A percentile compares a stretch with the other conserved stretches of the same genome.
These are phyloP conservation scores for Percopsis transmontana DNA, from an alignment of 2,113 vertebrate genomes.

Conservation along the genomic window DNA sequence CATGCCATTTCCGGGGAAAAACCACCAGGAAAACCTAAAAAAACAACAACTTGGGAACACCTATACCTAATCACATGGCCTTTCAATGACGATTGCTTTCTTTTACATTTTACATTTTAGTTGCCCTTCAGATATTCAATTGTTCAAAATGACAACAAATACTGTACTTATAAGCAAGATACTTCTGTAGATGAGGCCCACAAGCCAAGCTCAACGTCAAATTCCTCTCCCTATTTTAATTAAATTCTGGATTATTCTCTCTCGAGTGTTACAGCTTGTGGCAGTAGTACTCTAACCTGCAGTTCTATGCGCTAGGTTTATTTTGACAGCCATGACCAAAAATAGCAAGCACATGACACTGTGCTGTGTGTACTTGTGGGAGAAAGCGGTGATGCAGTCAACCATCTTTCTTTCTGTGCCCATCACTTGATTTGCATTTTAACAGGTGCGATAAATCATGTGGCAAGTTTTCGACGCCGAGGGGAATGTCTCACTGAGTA, in stretches of 20 bases:
- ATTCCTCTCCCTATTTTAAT: constrained; percentile 18
- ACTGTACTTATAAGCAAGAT: constrained; percentile 3
- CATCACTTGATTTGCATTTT: constrained; percentile 70
- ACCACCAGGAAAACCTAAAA: no score
- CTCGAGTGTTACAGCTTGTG: not conserved
- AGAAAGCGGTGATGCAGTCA: constrained; percentile 31
- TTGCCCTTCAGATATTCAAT: no score
- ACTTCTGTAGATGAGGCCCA: not conserved
- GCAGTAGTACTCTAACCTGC: not conserved
- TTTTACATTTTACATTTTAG: no score
- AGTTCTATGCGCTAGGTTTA: constrained; percentile 20
- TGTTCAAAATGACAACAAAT: not conserved
- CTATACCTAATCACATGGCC: no score
- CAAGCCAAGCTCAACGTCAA: constrained; percentile 1
- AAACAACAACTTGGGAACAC: no score
- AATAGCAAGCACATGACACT: constrained; percentile 12
- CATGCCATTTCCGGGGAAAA: no score
- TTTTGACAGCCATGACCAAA: constrained; percentile 34
- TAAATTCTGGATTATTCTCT: constrained; percentile 2
- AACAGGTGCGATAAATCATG: constrained; percentile 76
- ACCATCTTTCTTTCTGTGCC: constrained; percentile 53
- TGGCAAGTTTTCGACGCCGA: constrained; percentile 39
- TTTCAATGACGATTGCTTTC: no score
- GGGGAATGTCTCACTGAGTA: constrained; percentile 17
- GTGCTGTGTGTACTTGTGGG: constrained; percentile 23